A percentile compares a stretch with the other conserved stretches of the same genome.
Conservation (phyloP, 1,140 invertebrate species). For the Ditylenchus dipsaci region DNA sequence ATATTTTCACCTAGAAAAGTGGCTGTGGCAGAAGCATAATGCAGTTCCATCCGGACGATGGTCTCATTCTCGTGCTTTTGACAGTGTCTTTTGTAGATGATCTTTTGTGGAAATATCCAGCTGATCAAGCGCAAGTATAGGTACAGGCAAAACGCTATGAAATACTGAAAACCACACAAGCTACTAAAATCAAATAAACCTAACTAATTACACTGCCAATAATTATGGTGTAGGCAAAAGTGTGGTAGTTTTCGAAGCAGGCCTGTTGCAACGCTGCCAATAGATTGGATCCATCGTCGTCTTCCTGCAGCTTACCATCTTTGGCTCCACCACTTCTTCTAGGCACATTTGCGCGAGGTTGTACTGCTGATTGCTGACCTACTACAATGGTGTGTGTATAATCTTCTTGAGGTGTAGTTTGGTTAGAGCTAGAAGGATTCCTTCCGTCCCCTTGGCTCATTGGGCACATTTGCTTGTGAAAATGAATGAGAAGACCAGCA, state of each 20-base stretch:
- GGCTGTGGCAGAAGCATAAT: conserved; percentile 35
- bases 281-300: background rate
- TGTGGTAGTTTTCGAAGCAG: conserved; percentile 42
- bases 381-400: no score
- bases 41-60: conserved; percentile 35
- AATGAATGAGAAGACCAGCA: no score
- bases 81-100: conserved; percentile 37
- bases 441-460: no score
- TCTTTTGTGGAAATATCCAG: conserved; percentile 36
- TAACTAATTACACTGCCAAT: conserved; percentile 33
- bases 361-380: no score
- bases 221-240: conserved; percentile 36
- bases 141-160: conserved; percentile 40
- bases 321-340: background rate
- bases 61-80: conserved; percentile 43
- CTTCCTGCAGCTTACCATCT: background rate
- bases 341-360: no score
- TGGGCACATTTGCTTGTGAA: no score
- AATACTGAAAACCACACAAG: conserved; percentile 36
- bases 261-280: conserved; percentile 23
- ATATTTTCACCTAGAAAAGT: conserved; percentile 28
- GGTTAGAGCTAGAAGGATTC: no score
- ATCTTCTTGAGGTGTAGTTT: no score
- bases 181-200: conserved; percentile 8
- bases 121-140: conserved; percentile 40